Evolutionary conservation across 1,140 invertebrate genomes (phyloP), one percentile per base, ranked within the genome.

Genomic region (Bemisia tabaci): DNA sequence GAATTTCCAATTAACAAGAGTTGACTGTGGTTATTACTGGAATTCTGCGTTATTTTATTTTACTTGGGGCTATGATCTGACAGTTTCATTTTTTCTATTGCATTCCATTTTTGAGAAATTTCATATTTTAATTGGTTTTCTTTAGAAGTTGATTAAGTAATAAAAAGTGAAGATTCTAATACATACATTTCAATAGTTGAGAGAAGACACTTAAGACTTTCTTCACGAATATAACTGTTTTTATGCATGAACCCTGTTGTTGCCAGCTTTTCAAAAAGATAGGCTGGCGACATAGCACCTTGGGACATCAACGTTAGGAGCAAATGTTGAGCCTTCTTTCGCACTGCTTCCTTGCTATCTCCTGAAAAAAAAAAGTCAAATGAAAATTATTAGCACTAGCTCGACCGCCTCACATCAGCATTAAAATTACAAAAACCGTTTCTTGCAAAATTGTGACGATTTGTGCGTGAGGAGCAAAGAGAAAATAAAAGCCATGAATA

Each of bases 151-250:
- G n/a, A n/a, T n/a, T n/a, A n/a, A n/a, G n/a, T n/a, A n/a, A n/a
- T n/a, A n/a, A n/a, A n/a, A n/a, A n/a, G n/a, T n/a, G n/a, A n/a
- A n/a, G n/a, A n/a, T n/a, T n/a, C n/a, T n/a, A n/a, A n/a, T n/a
- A n/a, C 84, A 83, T 79, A 93, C 84, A 89, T 89, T 74, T 93
- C 90, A 60, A 96, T 80, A 24, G 88, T 87, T 65, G 88, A 86
- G 59, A 90, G 84, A 63, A 94, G 82, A 71, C 88, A 86, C 68
- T 88, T 79, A 60, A 92, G 79, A 24, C 89, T 84, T 76, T 92
- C 91, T 77, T 94, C 91, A 69, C 90, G 78, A 68, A 94, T 86
- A 81, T 91, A 90, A 70, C 88, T 86, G 76, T 93, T 90, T 79
- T 93, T 93, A 76, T 94, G 91, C 72, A 82, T 80, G 77, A 95